phyloP scores from a whole-genome alignment of 1,140 invertebrate species.

The Drosophila parvula region DNA sequence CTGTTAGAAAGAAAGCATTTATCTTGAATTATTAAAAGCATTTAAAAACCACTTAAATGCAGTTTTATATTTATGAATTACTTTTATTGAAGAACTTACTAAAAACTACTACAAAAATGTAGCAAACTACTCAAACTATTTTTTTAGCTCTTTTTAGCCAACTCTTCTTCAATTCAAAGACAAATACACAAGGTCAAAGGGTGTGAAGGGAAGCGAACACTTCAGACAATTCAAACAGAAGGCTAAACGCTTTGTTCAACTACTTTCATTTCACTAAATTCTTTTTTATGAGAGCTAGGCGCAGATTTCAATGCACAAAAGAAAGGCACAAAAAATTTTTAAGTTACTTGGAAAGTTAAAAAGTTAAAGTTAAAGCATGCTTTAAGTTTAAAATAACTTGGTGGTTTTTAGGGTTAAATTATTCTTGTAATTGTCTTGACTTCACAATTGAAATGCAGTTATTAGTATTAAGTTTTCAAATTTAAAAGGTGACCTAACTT shows the following conservation, averaged over 20 bases:
- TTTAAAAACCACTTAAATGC: too few relatives aligned
- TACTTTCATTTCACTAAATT: conserved; percentile 9
- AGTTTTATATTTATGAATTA: neutral
- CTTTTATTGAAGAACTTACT: neutral
- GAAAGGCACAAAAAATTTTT: neutral
- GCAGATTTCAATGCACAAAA: neutral
- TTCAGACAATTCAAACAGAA: conserved; percentile 32
- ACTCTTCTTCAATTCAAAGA: neutral
- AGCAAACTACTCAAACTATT: too few relatives aligned
- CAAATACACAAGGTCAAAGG: conserved; percentile 24
- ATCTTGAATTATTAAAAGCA: too few relatives aligned
- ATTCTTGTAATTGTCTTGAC: too few relatives aligned
- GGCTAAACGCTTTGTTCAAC: conserved; percentile 10
- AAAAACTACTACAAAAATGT: neutral
- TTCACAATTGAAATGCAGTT: too few relatives aligned
- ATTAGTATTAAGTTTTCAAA: neutral
- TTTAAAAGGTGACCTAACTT: too few relatives aligned
- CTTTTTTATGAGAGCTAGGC: neutral
- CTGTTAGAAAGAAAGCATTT: neutral
- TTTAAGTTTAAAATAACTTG: conserved; percentile 6
- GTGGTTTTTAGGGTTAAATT: neutral
- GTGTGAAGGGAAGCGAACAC: neutral
- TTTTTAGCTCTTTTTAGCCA: neutral
- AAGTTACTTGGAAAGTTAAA: conserved; percentile 8
- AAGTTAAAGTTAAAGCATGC: neutral